Evolutionary conservation across 2,113 vertebrate species (phyloP).

Genomic region (Sylvia atricapilla): DNA sequence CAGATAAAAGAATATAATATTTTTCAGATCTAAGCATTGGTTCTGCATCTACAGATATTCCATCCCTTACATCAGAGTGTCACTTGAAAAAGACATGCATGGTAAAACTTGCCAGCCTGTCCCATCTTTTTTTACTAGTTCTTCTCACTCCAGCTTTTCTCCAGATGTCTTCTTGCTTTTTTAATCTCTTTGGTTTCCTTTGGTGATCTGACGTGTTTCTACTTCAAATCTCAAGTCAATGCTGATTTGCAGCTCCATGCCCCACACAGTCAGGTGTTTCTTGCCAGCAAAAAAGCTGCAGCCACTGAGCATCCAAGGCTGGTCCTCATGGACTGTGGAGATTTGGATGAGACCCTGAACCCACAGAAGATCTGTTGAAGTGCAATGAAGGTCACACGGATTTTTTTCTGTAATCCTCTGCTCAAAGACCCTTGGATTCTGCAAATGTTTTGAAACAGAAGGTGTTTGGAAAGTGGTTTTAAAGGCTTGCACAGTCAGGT

Average conservation of each 20-base stretch:
- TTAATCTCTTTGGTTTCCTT: neutral
- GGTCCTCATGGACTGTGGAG: neutral
- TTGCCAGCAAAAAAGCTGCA: neutral
- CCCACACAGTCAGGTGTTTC: accelerated
- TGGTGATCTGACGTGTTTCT: neutral
- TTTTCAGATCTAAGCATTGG: neutral
- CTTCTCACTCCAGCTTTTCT: neutral
- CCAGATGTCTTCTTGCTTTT: neutral
- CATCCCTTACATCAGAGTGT: accelerated
- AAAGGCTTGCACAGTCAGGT: neutral
- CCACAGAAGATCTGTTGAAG: neutral
- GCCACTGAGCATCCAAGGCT: too few species aligned
- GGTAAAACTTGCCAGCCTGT: neutral
- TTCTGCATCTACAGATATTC: neutral
- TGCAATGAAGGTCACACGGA: accelerated
- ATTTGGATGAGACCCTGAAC: neutral
- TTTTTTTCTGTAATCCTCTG: neutral
- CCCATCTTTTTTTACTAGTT: accelerated
- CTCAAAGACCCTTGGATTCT: neutral
- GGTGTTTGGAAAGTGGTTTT: neutral
- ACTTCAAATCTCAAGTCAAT: neutral
- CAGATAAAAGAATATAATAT: neutral
- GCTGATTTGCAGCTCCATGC: neutral
- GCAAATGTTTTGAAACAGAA: neutral
- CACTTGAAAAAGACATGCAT: neutral